phyloP scores from a whole-genome alignment of 2,113 vertebrate species.

The Phaethornis superciliosus region DNA sequence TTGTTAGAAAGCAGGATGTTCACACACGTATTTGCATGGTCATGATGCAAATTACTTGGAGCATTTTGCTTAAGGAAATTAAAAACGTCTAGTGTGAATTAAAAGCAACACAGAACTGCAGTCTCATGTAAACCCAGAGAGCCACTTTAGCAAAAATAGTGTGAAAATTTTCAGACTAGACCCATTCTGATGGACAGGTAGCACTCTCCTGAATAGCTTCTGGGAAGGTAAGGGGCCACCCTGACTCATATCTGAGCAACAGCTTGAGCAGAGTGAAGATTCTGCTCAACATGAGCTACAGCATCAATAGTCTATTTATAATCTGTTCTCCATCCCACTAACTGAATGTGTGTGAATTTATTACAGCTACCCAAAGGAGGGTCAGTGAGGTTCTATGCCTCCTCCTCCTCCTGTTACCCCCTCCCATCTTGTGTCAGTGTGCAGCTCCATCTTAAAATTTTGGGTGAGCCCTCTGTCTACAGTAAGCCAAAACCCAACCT shows the following conservation, averaged over 20 bases:
- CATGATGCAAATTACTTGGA: neutral
- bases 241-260: conserved; percentile 7
- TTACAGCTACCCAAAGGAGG: neutral
- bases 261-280: neutral
- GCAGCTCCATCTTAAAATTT: neutral
- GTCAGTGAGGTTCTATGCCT: neutral
- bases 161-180: neutral
- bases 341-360: neutral
- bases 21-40: conserved; percentile 3
- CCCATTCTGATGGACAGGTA: neutral
- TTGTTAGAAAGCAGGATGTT: conserved; percentile 35
- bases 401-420: neutral
- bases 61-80: conserved; percentile 28
- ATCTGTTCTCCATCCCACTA: neutral
- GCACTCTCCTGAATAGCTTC: neutral
- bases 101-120: neutral
- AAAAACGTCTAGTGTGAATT: neutral
- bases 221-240: neutral
- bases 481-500: neutral
- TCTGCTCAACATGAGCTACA: neutral
- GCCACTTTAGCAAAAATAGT: neutral
- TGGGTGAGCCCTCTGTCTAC: neutral
- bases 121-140: neutral
- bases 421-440: neutral
- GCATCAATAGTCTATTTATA: neutral